Evolutionary conservation across 2,113 vertebrate genomes (phyloP), one percentile per base, ranked within the genome.

Genomic region (Mesitornis unicolor): DNA sequence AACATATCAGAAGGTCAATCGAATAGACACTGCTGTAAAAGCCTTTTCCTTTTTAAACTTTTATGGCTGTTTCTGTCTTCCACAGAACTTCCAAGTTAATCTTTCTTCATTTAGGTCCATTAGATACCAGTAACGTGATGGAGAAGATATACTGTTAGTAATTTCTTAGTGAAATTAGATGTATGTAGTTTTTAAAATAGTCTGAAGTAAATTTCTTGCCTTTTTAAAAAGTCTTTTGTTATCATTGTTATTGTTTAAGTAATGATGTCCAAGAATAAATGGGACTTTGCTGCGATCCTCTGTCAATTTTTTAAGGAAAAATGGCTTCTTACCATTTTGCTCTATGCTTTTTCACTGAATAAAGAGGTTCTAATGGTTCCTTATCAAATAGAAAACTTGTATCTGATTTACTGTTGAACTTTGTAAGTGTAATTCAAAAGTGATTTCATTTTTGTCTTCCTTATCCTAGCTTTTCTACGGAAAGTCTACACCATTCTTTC

Each of bases 401-500:
- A 14, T 87, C 53, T 50, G 29, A 43, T 68, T 57, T 83, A 48
- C 51, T 56, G 9, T 25, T 79, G 48, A 82, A 69, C 43, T 90
- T 59, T 54, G 16, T 12, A 57, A 71, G 65, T 70, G 25, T 59
- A 50, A 87, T 29, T 68, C 35, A 71, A 13, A 76, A 76, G 40
- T 65, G 5, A 33, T 51, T 40, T 77, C 0, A 2, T 57, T 74
- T 93, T 73, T 78, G 16, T 92, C 69, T 93, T 96, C 83, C 48
- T 88, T 97, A 61, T 73, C 92, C 31, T 81, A 99, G 99, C 98
- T 54, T 99, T 99, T 96, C 98, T 99, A 10, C 98, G 98, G 59
- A 99, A 99, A 97, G 99, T 99, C 43, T 99, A 99, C 97, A 98
- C 97, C 84, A 99, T 99, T 90, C 98, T 99, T 88, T 99, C 98